Evolutionary conservation across 2,113 vertebrate genomes (phyloP), one percentile per base, ranked within the genome.

Genomic region (Ailuropoda melanoleuca): DNA sequence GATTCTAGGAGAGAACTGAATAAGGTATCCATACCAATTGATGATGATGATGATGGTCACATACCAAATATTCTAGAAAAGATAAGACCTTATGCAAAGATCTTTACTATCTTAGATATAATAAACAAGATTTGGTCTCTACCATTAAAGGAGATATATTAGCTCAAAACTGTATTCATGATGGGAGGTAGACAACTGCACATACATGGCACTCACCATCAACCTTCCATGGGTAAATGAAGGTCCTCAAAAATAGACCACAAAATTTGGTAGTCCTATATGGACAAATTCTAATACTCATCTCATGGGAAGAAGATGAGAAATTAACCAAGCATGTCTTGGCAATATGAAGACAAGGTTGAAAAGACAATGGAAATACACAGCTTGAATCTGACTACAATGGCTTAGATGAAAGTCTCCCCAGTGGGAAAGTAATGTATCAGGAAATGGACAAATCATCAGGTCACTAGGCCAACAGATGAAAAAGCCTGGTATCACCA

Each of bases 81-180:
- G 13, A 29, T 86, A 29, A 11, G 55, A 43, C 66, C 14, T 64
- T 53, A 80, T 66, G 31, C 39, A 92, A 93, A 93, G 53, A 82
- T 60, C 13, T 77, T 82, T 91, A 88, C 82, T 92, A 37, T 95
- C 70, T n/a, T 75, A 4, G 37, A 85, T 64, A 88, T 14, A 81
- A 24, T 58, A 95, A 92, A 94, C 3, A 39, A 74, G 34, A 24
- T 92, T 94, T 86, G 17, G 50, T 82, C 39, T 97, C 56, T 8
- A 80, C 24, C 78, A 89, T 23, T 75, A 66, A 87, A 90, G 68
- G 43, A 84, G 24, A 48, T 48, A 91, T 31, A 23, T 96, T 88
- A 94, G 66, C 78, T 94, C 50, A 95, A 94, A 89, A 81, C 26
- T 77, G 31, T 93, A 93, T 50, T 89, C 80, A 92, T 31, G 75